Evolutionary conservation across 2,113 vertebrate species (phyloP).

Genomic region (Eretmochelys imbricata): DNA sequence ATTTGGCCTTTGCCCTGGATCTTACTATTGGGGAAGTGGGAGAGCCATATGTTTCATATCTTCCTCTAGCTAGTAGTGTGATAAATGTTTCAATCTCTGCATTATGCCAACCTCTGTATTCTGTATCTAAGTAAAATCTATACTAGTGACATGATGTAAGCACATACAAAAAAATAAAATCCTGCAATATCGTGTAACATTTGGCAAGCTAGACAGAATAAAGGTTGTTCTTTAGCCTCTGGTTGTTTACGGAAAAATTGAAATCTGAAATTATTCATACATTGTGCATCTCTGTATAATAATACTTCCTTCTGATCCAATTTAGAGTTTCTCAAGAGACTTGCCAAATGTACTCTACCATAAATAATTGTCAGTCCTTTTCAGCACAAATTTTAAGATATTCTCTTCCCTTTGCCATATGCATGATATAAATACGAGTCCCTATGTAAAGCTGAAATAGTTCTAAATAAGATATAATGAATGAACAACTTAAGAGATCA

Average conservation of each 20-base stretch:
- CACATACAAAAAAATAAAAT: not conserved
- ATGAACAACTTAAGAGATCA: constrained; percentile 9
- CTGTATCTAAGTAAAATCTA: not conserved
- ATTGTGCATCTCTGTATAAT: not conserved
- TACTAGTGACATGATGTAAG: not conserved
- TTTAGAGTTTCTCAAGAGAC: not conserved
- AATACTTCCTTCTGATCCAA: not conserved
- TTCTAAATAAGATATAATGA: constrained; percentile 46
- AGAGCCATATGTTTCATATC: too few relatives aligned
- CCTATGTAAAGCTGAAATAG: not conserved
- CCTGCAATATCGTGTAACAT: not conserved
- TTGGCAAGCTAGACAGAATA: not conserved
- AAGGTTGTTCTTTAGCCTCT: not conserved
- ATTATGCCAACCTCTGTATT: not conserved
- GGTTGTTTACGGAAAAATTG: not conserved
- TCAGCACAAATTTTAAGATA: not conserved
- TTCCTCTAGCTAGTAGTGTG: not conserved
- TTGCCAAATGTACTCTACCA: not conserved
- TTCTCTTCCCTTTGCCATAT: not conserved
- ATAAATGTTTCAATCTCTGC: not conserved
- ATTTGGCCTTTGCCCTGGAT: too few relatives aligned
- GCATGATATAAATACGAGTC: not conserved
- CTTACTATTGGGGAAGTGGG: too few relatives aligned
- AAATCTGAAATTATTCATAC: not conserved
- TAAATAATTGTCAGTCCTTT: not conserved